Conservation (phyloP, 2,888 invertebrate species). For the Apodemia zela region DNA sequence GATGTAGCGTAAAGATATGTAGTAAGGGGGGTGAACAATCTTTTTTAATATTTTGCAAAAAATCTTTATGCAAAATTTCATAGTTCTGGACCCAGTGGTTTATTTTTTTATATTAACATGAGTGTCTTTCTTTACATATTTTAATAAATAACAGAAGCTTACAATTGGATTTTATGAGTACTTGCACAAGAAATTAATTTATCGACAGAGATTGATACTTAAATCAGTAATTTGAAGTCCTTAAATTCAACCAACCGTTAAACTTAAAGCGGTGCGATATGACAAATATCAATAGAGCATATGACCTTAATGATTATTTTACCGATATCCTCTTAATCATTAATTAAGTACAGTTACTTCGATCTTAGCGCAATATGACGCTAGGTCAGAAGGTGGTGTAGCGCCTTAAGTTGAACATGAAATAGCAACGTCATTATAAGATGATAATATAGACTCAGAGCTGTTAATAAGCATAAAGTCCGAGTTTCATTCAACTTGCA, state of each 20-base stretch:
- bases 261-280: not conserved
- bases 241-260: not conserved
- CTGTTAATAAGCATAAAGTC: not conserved
- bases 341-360: conserved; percentile 5
- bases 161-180: no score
- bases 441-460: not conserved
- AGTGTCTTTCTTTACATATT: no score
- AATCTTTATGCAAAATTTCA: no score
- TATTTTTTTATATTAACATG: no score
- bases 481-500: not conserved
- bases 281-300: not conserved
- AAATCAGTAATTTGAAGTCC: not conserved
- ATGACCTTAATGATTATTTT: conserved; percentile 2
- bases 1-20: no score
- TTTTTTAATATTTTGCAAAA: no score
- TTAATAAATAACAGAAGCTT: no score
- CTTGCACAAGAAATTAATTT: no score
- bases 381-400: conserved; percentile 6
- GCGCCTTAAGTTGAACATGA: conserved; percentile 24
- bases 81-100: no score
- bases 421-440: conserved; percentile 49
- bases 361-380: conserved; percentile 1
- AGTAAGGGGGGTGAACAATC: no score
- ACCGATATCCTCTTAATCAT: conserved; percentile 4
- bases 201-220: no score